These are phyloP conservation scores for Mesembrinibis cayennensis DNA, from an alignment of 2,113 vertebrate genomes.

Conservation along the genomic window DNA sequence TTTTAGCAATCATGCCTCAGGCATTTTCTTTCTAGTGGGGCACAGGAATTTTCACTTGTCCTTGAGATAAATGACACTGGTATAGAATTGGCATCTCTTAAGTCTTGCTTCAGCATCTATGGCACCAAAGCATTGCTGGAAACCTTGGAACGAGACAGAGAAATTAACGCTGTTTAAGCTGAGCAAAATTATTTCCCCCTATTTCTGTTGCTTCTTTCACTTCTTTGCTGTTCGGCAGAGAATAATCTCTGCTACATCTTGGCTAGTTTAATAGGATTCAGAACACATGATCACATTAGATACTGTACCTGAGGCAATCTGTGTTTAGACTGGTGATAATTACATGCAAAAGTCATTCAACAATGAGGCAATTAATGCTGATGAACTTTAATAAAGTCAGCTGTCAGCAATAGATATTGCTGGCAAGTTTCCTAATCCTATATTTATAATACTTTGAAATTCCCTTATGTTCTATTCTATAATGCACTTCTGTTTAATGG, in stretches of 20 bases:
- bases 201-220: background rate
- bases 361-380: constrained; percentile 76
- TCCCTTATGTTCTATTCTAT: constrained; percentile 67
- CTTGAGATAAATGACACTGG: constrained; percentile 56
- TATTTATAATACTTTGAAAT: constrained; percentile 71
- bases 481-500: constrained; percentile 67
- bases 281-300: constrained; percentile 62
- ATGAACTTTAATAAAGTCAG: constrained; percentile 77
- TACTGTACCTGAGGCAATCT: constrained; percentile 71
- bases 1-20: constrained; percentile 59
- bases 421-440: constrained; percentile 73
- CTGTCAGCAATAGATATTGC: constrained; percentile 73
- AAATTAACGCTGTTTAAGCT: background rate
- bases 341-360: constrained; percentile 71
- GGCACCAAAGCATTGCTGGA: background rate
- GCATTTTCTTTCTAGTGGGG: constrained; percentile 62
- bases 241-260: constrained; percentile 38
- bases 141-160: background rate
- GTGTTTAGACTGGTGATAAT: constrained; percentile 75
- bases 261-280: constrained; percentile 59
- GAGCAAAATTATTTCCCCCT: background rate
- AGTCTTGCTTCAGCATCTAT: background rate
- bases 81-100: constrained; percentile 15
- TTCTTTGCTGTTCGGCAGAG: background rate
- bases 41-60: constrained; percentile 54